These are phyloP conservation scores for Cataglyphis altisquamis DNA, from an alignment of 2,888 invertebrate genomes.

Conservation along the genomic window DNA sequence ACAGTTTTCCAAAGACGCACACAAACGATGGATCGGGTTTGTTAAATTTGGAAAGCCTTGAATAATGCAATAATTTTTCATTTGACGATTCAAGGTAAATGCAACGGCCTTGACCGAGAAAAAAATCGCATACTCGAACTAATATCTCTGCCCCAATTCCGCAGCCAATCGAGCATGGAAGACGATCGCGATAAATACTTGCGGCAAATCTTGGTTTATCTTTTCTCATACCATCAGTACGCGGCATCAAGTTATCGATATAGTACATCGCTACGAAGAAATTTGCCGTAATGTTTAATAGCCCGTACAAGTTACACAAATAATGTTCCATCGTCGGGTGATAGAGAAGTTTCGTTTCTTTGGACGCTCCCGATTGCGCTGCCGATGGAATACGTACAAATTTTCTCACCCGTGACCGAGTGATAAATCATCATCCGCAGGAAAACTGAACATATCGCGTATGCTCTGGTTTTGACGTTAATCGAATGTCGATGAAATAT, in stretches of 20 bases:
- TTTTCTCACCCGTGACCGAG: slow-evolving; percentile 36
- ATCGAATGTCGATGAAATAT: slow-evolving; percentile 65
- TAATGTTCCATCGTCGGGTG: slow-evolving; percentile 17
- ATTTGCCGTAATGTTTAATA: slow-evolving; percentile 56
- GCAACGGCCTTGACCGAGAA: slow-evolving; percentile 42
- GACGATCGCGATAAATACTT: slow-evolving; percentile 34
- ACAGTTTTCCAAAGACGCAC: neutral
- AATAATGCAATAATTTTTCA: neutral
- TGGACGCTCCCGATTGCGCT: neutral
- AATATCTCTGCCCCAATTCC: slow-evolving; percentile 51
- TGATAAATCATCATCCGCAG: slow-evolving; percentile 63
- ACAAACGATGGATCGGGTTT: neutral
- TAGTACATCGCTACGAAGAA: slow-evolving; percentile 54
- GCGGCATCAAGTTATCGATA: slow-evolving; percentile 57
- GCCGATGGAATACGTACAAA: slow-evolving; percentile 12
- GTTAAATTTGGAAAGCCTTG: neutral
- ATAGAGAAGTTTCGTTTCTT: slow-evolving; percentile 24
- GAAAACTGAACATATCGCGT: slow-evolving; percentile 45
- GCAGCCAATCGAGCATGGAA: slow-evolving; percentile 45
- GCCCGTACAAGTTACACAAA: slow-evolving; percentile 49
- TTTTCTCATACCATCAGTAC: slow-evolving; percentile 37
- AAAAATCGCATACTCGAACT: slow-evolving; percentile 32
- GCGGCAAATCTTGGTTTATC: slow-evolving; percentile 30
- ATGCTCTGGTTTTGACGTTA: slow-evolving; percentile 40
- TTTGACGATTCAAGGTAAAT: slow-evolving; percentile 28